Evolutionary conservation across 2,113 vertebrate genomes (phyloP).

Genomic region (Eudorcas thomsonii): DNA sequence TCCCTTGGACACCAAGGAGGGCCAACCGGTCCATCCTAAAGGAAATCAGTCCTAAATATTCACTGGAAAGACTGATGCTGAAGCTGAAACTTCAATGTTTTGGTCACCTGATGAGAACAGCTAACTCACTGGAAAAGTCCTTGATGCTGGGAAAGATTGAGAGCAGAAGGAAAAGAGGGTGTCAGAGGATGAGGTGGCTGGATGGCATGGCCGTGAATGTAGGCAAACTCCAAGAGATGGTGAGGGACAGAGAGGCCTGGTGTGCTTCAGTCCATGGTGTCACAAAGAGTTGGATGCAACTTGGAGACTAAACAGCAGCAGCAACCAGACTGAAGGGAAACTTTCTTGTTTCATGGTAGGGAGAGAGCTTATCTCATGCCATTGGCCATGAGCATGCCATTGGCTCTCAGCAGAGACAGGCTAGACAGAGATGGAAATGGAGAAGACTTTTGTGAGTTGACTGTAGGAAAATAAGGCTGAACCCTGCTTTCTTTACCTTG

Average conservation of each 20-base stretch:
- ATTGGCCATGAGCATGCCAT: accelerated
- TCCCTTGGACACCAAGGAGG: background rate
- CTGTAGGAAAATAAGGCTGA: background rate
- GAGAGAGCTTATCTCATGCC: background rate
- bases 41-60: background rate
- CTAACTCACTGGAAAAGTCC: background rate
- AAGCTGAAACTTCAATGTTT: background rate
- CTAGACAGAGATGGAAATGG: background rate
- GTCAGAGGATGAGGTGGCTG: background rate
- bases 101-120: background rate
- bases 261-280: background rate
- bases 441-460: background rate
- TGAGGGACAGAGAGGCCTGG: background rate
- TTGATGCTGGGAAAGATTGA: background rate
- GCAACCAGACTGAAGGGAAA: background rate
- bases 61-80: background rate
- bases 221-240: background rate
- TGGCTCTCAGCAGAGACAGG: background rate
- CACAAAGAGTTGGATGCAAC: background rate
- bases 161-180: background rate
- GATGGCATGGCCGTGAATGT: background rate
- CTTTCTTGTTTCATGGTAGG: background rate
- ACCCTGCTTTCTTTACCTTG: background rate
- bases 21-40: background rate
- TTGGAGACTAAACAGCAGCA: background rate